These are phyloP conservation scores for Ailurus styani DNA, from an alignment of 2,113 vertebrate genomes.

Conservation along the genomic window DNA sequence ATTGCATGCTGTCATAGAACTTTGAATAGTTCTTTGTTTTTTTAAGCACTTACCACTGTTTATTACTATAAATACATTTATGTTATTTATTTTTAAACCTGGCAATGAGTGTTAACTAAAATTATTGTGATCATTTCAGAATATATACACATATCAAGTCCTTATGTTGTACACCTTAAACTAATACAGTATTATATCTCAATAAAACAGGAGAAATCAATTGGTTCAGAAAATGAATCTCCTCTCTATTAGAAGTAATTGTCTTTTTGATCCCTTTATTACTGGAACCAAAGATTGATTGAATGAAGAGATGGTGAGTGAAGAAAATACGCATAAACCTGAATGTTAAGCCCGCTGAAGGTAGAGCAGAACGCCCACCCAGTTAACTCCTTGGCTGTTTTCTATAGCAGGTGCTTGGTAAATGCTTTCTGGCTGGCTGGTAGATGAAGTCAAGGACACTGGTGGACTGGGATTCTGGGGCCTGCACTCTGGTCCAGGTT, in stretches of 20 bases:
- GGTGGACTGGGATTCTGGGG: background rate
- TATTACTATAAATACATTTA: background rate
- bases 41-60: background rate
- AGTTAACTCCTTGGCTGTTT: fast-evolving
- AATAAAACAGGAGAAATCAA: background rate
- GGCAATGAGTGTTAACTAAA: background rate
- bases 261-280: background rate
- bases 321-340: background rate
- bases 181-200: background rate
- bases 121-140: background rate
- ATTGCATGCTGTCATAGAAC: background rate
- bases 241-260: background rate
- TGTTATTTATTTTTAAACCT: background rate
- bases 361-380: background rate
- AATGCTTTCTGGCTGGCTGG: background rate
- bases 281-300: background rate
- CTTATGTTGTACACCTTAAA: background rate
- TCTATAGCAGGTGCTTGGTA: background rate
- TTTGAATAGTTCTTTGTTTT: background rate
- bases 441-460: background rate
- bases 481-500: background rate
- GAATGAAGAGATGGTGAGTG: background rate
- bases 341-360: background rate
- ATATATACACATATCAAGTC: background rate
- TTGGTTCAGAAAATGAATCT: background rate